Conservation (phyloP, 2,888 invertebrate species). For the Scrobipalpa atriplicella region DNA sequence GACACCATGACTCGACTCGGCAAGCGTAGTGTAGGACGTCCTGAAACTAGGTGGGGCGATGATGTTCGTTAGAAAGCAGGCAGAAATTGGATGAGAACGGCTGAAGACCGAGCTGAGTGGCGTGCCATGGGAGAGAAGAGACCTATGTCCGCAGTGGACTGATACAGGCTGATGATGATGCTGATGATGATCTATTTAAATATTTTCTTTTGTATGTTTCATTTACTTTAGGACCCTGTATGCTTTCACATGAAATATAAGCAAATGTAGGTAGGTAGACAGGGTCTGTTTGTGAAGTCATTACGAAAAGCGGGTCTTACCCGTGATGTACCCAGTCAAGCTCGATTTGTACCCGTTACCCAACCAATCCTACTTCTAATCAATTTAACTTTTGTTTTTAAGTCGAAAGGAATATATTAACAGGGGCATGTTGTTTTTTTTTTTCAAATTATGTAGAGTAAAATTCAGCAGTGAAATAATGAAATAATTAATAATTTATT, state of each 20-base stretch:
- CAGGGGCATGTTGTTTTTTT: slow-evolving; percentile 37
- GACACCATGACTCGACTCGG: too few relatives aligned
- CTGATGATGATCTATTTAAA: too few relatives aligned
- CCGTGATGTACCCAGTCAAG: not conserved
- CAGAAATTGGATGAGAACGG: too few relatives aligned
- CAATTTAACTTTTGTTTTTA: slow-evolving; percentile 9
- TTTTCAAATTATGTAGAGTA: not conserved
- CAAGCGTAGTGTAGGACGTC: too few relatives aligned
- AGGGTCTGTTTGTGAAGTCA: slow-evolving; percentile 30
- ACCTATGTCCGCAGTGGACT: too few relatives aligned
- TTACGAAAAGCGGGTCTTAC: slow-evolving; percentile 23
- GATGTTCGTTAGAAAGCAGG: too few relatives aligned
- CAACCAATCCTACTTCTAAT: not conserved
- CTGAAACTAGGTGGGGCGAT: too few relatives aligned
- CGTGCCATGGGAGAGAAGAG: too few relatives aligned
- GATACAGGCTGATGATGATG: too few relatives aligned
- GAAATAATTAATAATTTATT: too few relatives aligned
- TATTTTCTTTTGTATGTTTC: not conserved
- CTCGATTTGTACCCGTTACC: not conserved
- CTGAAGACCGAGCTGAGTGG: too few relatives aligned
- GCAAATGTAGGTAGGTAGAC: not conserved
- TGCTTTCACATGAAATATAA: not conserved
- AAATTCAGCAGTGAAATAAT: too few relatives aligned
- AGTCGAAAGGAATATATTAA: not conserved
- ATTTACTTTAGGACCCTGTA: not conserved